Base-by-base conservation (phyloP, 2,797 vertebrate genomes). In the Diplodus puntazzo region DNA sequence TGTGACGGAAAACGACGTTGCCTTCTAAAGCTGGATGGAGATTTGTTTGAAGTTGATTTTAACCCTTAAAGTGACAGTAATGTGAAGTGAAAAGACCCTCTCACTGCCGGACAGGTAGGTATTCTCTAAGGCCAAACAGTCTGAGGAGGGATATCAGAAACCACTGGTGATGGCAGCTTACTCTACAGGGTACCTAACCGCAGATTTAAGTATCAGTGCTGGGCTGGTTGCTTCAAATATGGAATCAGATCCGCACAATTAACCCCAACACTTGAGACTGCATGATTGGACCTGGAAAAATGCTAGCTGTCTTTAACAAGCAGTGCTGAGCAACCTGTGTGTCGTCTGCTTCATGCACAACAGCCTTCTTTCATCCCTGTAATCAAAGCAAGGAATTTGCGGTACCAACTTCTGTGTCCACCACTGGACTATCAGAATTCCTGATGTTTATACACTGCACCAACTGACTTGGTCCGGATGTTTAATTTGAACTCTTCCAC, bases 211-310 rank as follows among this genome's bases (percentile, higher is more conserved):
- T 23, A 69, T 79, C 75, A 45, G 71, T 10, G 30, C 67, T 0
- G 10, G 59, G 58, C 60, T 39, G 75, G 63, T 87, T 64, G 10
- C 73, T 78, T 83, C 63, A 27, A 30, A 82, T 75, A 61, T 81
- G 85, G 81, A 93, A 89, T 91, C 91, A 88, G 90, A 91, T 71
- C 83, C 50, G 88, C 82, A 86, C 87, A 89, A 92, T 93, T 92
- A 87, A 88, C 82, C 83, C 76, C 87, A 83, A 90, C 88, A 90
- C 92, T 89, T 84, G 83, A 87, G 81, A 76, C 66, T 9, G 65
- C 82, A 12, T 65, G 85, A 80, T 54, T 46, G 66, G 67, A 78
- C 30, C 57, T 7, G 12, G 50, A 30, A n/a, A 81, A 80, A 67
- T 62, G 61, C 34, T 49, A 11, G 60, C 43, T 25, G 59, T 14